Percentiles rank a stretch among this genome's conserved stretches.
phyloP scores from a whole-genome alignment of 1,140 invertebrate species.

The Hyles vespertilio region DNA sequence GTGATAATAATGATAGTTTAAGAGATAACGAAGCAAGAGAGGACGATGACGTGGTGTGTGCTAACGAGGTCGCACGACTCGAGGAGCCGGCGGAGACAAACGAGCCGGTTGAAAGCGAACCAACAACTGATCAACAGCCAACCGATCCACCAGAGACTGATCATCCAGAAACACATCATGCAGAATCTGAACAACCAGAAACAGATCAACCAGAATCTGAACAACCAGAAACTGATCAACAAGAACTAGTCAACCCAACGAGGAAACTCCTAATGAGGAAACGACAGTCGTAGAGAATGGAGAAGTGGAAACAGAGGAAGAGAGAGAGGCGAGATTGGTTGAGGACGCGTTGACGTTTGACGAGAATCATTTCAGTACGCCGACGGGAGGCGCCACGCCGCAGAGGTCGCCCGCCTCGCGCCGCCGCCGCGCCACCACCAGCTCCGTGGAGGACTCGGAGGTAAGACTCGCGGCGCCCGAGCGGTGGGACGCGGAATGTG shows the following conservation, averaged over 20 bases:
- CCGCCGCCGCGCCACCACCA: conserved; percentile 41
- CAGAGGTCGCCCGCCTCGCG: conserved; percentile 31
- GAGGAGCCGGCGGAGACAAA: neutral
- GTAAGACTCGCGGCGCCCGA: conserved; percentile 42
- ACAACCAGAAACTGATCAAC: no score
- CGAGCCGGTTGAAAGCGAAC: neutral
- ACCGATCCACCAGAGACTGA: no score
- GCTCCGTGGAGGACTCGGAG: conserved; percentile 58
- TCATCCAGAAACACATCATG: no score
- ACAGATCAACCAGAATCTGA: no score
- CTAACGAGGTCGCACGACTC: conserved; percentile 30
- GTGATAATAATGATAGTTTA: conserved; percentile 64
- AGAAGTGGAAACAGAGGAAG: conserved; percentile 10
- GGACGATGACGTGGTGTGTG: conserved; percentile 61
- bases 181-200: no score
- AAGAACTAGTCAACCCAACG: neutral
- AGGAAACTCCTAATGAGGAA: conserved; percentile 1
- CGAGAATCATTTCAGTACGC: conserved; percentile 70
- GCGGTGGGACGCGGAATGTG: conserved; percentile 32
- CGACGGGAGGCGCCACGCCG: conserved; percentile 48
- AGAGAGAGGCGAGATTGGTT: conserved; percentile 9
- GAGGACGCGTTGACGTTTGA: conserved; percentile 60
- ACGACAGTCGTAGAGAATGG: conserved; percentile 10
- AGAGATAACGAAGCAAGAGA: conserved; percentile 41
- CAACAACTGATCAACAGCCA: neutral